A percentile compares a stretch with the other conserved stretches of the same genome.
Conservation (phyloP, 2,888 invertebrate species). For the Pycnomerus fuliginosus region DNA sequence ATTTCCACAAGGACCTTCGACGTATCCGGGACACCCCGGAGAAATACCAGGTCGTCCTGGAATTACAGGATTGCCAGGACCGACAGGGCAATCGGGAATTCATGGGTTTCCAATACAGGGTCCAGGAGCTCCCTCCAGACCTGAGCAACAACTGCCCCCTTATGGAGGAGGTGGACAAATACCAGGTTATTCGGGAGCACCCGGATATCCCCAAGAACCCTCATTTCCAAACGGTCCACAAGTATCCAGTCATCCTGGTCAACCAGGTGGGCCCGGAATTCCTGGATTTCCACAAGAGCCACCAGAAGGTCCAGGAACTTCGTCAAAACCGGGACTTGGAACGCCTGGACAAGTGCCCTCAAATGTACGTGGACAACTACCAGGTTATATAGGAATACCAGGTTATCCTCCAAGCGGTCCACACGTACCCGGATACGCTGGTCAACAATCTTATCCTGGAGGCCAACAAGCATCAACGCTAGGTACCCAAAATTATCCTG, state of each 20-base stretch:
- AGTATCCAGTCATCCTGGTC: constrained; percentile 4
- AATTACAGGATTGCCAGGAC: too few relatives aligned
- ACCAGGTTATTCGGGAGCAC: constrained; percentile 3
- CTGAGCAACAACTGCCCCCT: background rate
- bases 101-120: background rate
- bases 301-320: constrained; percentile 19
- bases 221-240: background rate
- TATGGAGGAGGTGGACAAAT: background rate
- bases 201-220: constrained; percentile 3
- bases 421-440: background rate
- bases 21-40: background rate
- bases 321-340: constrained; percentile 20
- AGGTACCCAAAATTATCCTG: constrained; percentile 8
- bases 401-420: constrained; percentile 5
- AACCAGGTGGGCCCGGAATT: constrained; percentile 15
- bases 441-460: background rate
- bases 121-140: background rate
- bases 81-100: too few relatives aligned
- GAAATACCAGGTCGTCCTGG: background rate
- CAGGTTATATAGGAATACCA: constrained; percentile 8
- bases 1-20: background rate
- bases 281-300: constrained; percentile 11
- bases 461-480: background rate
- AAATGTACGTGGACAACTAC: constrained; percentile 2
- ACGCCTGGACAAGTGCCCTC: constrained; percentile 10